Conservation (phyloP, 2,888 invertebrate species). For the Drosophila rubida region DNA sequence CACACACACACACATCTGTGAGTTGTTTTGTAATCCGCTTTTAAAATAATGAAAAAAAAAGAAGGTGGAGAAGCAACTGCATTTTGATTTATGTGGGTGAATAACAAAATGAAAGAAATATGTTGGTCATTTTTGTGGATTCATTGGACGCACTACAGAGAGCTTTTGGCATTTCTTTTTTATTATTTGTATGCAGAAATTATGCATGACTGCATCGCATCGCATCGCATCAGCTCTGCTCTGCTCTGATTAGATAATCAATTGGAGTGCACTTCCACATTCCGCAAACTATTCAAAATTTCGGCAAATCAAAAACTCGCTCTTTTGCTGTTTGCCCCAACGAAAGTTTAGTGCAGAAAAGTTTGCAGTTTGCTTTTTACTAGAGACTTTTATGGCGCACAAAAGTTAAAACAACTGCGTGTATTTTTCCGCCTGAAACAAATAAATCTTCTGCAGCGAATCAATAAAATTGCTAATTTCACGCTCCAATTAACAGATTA, state of each 20-base stretch:
- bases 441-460: slow-evolving; percentile 49
- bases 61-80: neutral
- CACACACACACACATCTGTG: slow-evolving; percentile 15
- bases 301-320: neutral
- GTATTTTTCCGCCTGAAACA: slow-evolving; percentile 21
- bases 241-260: slow-evolving; percentile 42
- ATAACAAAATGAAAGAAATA: slow-evolving; percentile 14
- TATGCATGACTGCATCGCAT: slow-evolving; percentile 57
- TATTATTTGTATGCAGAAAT: slow-evolving; percentile 28
- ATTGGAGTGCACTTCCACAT: slow-evolving; percentile 28
- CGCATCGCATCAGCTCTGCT: slow-evolving; percentile 7
- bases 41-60: slow-evolving; percentile 65
- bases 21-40: slow-evolving; percentile 69
- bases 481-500: slow-evolving; percentile 70
- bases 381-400: slow-evolving; percentile 9
- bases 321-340: neutral
- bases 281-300: slow-evolving; percentile 2
- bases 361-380: slow-evolving; percentile 13
- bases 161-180: neutral
- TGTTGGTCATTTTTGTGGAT: slow-evolving; percentile 23
- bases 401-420: slow-evolving; percentile 20
- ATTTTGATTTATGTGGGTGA: slow-evolving; percentile 39
- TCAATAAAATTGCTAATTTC: slow-evolving; percentile 73
- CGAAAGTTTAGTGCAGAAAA: slow-evolving; percentile 14
- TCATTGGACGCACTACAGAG: slow-evolving; percentile 10